These are phyloP conservation scores for Styela clava DNA, from an alignment of 23 tunicate species.

Conservation along the genomic window DNA sequence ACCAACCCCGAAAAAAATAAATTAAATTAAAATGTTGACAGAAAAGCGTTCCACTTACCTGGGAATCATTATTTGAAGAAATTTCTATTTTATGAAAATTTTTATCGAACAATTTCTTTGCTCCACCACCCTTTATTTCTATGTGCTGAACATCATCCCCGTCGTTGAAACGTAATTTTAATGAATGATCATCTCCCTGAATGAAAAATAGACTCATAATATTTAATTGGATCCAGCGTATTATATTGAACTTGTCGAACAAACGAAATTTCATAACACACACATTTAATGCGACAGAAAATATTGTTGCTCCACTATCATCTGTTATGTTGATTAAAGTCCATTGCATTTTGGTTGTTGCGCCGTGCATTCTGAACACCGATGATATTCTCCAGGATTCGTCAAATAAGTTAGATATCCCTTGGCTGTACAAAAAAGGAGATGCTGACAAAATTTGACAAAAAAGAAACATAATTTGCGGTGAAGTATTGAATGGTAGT, in stretches of 20 bases:
- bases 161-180: background rate
- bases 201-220: background rate
- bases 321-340: conserved; percentile 44
- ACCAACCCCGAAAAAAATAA: no score
- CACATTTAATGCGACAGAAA: conserved; percentile 60
- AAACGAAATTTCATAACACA: background rate
- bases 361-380: conserved; percentile 59
- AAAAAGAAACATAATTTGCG: no score
- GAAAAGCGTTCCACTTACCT: no score
- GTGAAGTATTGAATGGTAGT: no score
- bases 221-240: no score
- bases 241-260: background rate
- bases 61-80: conserved; percentile 9
- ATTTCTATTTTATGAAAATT: conserved; percentile 59
- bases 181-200: background rate
- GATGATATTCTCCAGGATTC: conserved; percentile 11
- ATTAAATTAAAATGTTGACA: no score
- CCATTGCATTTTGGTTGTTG: conserved; percentile 51
- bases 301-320: conserved; percentile 26
- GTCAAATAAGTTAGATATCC: background rate
- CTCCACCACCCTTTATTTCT: conserved; percentile 8
- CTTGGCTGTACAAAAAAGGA: background rate
- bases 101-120: conserved; percentile 42
- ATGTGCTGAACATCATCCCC: background rate
- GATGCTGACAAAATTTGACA: no score